Base-by-base conservation (phyloP, 2,888 invertebrate genomes). In the Heliconius ethilla region DNA sequence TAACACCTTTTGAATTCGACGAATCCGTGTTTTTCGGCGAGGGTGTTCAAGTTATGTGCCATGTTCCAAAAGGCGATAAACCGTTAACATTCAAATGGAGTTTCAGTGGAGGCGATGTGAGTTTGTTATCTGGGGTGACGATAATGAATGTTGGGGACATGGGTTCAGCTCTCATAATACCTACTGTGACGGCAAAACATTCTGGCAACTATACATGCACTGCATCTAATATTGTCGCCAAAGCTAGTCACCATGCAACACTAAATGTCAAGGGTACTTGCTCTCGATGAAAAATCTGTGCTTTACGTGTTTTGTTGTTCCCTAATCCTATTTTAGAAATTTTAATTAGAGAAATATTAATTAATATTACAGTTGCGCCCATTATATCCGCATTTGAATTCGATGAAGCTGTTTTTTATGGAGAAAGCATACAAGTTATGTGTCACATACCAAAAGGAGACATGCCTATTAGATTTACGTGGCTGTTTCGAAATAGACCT, bases 31-130 rank as follows among this genome's bases (percentile, higher is more conserved):
- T 91, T 90, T 94, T 88, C 84, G 95, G 95, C 88, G 95, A 95
- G 86, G 95, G 95, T 82, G 92, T 95, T 81, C 94, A 94, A 91
- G 90, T 93, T 79, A 94, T 89, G 90, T 96, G 96, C 89, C 95
- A 95, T 81, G 95, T 96, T 76, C 92, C 95, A 65, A 96, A 96
- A 89, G 96, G 97, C 79, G 97, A 97, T 88, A 95, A 95, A 83
- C 97, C 97, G 77, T 94, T 98, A 84, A 95, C 95, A 84, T 96
- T 98, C 87, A 95, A 95, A 78, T 98, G 98, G 97, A 95, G 94
- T 83, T 96, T 97, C 91, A 96, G 97, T 93, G 92, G 95, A 86
- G 94, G 93, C 92, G 94, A 94, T 85, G 92, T 94, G 93, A 92
- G 94, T 92, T 90, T 93, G 78, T 92, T 95, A 84, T 89, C 95